Evolutionary conservation across 2,888 invertebrate species (phyloP), one percentile per base, ranked within the genome.

Genomic region (Andrena camellia): DNA sequence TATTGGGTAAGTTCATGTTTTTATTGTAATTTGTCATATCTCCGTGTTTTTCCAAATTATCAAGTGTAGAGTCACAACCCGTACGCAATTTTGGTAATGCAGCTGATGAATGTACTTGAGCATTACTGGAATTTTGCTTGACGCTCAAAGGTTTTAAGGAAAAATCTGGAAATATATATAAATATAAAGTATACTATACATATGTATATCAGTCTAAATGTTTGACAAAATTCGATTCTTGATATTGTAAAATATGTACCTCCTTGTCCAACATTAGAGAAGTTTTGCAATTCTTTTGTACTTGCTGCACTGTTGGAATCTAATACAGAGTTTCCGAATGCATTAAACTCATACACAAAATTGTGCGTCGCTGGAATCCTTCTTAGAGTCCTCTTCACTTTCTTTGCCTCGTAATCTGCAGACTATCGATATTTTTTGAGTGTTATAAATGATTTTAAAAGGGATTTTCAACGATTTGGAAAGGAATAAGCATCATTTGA

Each of bases 341-440:
- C 83, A 73, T 87, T 74, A 70, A 92, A 90, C 67, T 92, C 90
- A 10, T 87, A 90, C 2, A 91, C 74, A 23, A 91, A 83, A 76
- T 90, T 89, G n/a, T 81, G 91, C 4, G 92, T 92, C 0, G 92
- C 92, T 7, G 90, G 52, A 48, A 87, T 64, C 33, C 89, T 86
- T 66, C 87, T 85, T 3, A 62, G 29, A 0, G 69, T 23, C 26
- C 57, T 68, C 20, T 50, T 83, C 0, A 31, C 69, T 6, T 81
- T 81, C 29, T 75, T 80, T 2, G 54, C 29, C 31, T 23, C 68
- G 17, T 23, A 72, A 29, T 84, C 81, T 29, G 75, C 63, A 33
- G 70, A 33, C 88, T 88, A 13, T 54, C 20, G 13, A 26, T 57
- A 54, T 72, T 67, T 62, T 5, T 35, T 20, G 31, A 50, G n/a